phyloP scores from a whole-genome alignment of 2,113 vertebrate species.

The Microtus pennsylvanicus region DNA sequence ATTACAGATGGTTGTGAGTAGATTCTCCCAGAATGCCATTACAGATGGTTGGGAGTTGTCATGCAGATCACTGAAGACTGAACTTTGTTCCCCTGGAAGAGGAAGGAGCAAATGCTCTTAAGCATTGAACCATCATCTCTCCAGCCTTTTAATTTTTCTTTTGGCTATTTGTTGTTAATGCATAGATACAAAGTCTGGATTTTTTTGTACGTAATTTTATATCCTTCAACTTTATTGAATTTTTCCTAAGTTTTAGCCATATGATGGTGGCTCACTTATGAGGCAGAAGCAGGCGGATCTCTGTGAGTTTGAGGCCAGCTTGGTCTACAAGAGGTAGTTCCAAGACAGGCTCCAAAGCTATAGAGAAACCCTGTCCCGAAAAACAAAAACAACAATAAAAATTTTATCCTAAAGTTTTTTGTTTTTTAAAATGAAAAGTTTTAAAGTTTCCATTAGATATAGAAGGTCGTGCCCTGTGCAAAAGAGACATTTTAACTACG shows the following conservation, averaged over 20 bases:
- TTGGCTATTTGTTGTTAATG: neutral
- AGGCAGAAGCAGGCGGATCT: no score
- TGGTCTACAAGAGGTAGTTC: no score
- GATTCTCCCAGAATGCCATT: neutral
- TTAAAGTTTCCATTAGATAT: neutral
- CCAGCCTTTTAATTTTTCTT: neutral
- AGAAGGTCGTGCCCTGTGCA: neutral
- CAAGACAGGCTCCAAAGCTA: no score
- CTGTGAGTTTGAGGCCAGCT: no score
- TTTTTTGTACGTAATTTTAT: neutral
- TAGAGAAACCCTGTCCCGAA: no score
- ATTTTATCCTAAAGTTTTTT: neutral
- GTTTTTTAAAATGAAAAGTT: neutral
- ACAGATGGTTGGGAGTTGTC: neutral
- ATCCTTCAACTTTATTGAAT: neutral
- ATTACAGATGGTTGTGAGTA: no score
- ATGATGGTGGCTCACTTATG: no score
- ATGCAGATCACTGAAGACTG: neutral
- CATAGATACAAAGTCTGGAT: neutral
- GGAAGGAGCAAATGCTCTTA: neutral
- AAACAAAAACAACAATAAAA: no score
- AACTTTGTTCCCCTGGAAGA: neutral
- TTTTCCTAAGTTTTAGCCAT: neutral
- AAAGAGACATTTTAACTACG: neutral
- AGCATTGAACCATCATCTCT: neutral